Evolutionary conservation across 1,140 invertebrate species (phyloP).

Genomic region (Sycobia sp.): DNA sequence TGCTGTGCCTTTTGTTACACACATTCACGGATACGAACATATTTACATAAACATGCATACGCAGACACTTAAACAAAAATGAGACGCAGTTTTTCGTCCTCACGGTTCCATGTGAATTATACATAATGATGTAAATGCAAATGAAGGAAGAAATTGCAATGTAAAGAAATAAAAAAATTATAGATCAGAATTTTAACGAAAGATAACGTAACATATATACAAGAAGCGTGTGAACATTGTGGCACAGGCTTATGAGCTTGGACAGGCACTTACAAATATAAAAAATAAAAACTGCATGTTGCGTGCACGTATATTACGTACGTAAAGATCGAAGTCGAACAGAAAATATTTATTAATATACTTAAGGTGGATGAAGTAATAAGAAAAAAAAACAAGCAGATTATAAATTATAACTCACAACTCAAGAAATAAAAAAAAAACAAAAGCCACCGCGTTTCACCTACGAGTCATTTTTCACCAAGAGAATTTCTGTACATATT

Average conservation of each 20-base stretch:
- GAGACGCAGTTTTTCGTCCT: constrained; percentile 7
- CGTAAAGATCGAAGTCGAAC: not conserved
- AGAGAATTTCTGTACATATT: constrained; percentile 32
- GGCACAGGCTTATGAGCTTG: too few species aligned
- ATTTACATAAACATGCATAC: not conserved
- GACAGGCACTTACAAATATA: too few species aligned
- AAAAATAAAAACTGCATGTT: too few species aligned
- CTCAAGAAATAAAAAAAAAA: constrained; percentile 8
- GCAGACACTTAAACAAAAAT: not conserved
- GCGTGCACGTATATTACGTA: constrained; percentile 38
- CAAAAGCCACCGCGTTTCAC: constrained; percentile 24
- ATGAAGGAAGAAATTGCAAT: too few species aligned
- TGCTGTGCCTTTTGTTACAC: not conserved
- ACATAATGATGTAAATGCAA: too few species aligned
- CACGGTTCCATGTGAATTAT: constrained; percentile 20
- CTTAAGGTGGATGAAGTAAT: not conserved
- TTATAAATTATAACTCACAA: constrained; percentile 6
- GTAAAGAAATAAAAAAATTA: too few species aligned
- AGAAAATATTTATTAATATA: not conserved
- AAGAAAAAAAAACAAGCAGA: constrained; percentile 4
- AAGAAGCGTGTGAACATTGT: too few species aligned
- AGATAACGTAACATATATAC: not conserved
- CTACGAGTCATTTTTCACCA: constrained; percentile 32
- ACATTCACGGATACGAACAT: not conserved
- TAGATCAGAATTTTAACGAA: too few species aligned